Conservation (phyloP, 2,113 vertebrate genomes). For the Cricetomys ansorgei region DNA sequence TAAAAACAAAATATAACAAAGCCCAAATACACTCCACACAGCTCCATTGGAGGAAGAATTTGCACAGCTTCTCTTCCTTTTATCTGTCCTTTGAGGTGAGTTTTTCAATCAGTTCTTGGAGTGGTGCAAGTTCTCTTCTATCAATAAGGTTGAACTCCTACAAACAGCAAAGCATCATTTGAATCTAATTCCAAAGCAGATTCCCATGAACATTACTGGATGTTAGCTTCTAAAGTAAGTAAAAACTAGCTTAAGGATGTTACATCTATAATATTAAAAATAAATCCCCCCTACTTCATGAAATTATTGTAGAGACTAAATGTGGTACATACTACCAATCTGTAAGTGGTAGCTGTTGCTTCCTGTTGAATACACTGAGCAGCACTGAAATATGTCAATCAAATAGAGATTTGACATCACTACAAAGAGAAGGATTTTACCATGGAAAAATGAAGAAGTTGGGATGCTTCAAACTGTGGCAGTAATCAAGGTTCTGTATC, state of each 20-base stretch:
- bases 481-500: neutral
- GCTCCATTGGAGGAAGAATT: constrained; percentile 81
- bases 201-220: neutral
- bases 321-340: constrained; percentile 4
- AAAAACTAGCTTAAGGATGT: constrained; percentile 43
- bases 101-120: constrained; percentile 94
- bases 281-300: neutral
- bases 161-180: constrained; percentile 40
- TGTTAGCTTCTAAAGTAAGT: constrained; percentile 47
- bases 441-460: neutral
- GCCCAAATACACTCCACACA: constrained; percentile 76
- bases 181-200: constrained; percentile 13
- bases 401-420: neutral
- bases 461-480: neutral
- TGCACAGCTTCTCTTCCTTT: constrained; percentile 77
- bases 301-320: too few species aligned
- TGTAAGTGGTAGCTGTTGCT: constrained; percentile 16
- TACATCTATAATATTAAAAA: neutral
- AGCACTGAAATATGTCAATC: constrained; percentile 34
- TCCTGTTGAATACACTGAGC: neutral
- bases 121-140: constrained; percentile 92
- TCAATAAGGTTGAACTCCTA: constrained; percentile 95
- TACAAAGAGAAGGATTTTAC: neutral
- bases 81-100: constrained; percentile 95
- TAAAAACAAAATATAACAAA: constrained; percentile 72